A percentile compares a stretch with the other conserved stretches of the same genome.
Conservation (phyloP, 2,113 vertebrate species). For the Phoxinus phoxinus region DNA sequence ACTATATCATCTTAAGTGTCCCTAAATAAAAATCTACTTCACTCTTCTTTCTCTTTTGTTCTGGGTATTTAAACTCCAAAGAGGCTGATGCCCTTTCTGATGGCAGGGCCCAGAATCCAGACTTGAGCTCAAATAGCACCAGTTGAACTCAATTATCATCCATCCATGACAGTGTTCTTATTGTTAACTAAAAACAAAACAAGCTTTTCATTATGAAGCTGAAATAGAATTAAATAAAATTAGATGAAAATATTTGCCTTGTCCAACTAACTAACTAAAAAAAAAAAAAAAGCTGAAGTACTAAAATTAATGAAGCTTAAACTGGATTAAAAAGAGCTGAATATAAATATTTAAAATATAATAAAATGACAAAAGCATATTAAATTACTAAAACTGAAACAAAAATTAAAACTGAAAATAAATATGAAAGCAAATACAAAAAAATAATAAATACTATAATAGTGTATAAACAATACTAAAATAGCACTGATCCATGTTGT, state of each 20-base stretch:
- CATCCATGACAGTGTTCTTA: background rate
- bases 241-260: background rate
- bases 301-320: background rate
- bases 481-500: background rate
- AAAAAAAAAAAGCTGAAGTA: background rate
- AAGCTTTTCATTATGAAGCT: background rate
- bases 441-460: background rate
- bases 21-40: no score
- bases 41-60: no score
- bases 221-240: background rate
- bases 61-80: no score
- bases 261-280: background rate
- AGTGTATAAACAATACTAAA: background rate
- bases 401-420: no score
- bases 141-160: no score
- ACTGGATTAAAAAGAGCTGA: no score
- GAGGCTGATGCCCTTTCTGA: no score
- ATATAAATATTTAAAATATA: no score
- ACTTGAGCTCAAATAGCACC: background rate
- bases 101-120: background rate
- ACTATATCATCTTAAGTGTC: no score
- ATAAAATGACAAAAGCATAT: no score
- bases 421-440: background rate
- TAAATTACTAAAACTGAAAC: no score
- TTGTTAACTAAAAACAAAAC: background rate